Conservation (phyloP, 2,797 vertebrate genomes). For the Leptodactylus fallax region DNA sequence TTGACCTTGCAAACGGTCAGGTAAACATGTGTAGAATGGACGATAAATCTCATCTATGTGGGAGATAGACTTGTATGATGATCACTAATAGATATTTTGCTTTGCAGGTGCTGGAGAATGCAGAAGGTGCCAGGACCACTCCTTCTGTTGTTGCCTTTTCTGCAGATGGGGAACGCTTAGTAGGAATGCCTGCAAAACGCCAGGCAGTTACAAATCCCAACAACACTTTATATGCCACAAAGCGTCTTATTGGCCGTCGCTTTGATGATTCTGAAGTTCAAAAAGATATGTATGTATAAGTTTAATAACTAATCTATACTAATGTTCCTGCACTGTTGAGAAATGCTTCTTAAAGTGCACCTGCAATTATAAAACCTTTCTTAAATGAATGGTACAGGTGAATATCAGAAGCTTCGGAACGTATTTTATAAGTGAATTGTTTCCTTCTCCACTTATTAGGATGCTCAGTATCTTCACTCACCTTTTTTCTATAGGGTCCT, state of each 20-base stretch:
- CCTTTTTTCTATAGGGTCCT: too few relatives aligned
- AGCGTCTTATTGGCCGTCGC: constrained; percentile 94
- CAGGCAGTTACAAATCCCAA: constrained; percentile 96
- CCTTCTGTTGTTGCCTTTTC: constrained; percentile 95
- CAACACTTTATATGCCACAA: constrained; percentile 97
- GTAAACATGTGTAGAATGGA: too few relatives aligned
- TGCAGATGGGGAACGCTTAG: constrained; percentile 89
- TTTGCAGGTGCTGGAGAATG: constrained; percentile 91
- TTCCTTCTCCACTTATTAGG: too few relatives aligned
- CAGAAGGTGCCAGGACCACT: constrained; percentile 95
- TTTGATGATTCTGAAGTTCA: constrained; percentile 93
- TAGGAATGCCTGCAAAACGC: constrained; percentile 97
- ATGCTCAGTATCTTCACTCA: too few relatives aligned
- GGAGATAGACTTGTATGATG: neutral
- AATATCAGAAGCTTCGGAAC: too few relatives aligned
- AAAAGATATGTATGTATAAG: constrained; percentile 90
- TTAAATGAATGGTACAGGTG: too few relatives aligned
- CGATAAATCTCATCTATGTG: too few relatives aligned
- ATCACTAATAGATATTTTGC: neutral
- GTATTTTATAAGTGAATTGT: too few relatives aligned
- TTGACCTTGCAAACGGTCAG: too few relatives aligned
- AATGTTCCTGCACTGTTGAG: too few relatives aligned
- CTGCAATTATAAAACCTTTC: too few relatives aligned
- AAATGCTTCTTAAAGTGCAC: too few relatives aligned
- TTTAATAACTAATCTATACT: neutral